Evolutionary conservation across 2,888 invertebrate genomes (phyloP), one percentile per base, ranked within the genome.

Genomic region (Plagiodera versicolora): DNA sequence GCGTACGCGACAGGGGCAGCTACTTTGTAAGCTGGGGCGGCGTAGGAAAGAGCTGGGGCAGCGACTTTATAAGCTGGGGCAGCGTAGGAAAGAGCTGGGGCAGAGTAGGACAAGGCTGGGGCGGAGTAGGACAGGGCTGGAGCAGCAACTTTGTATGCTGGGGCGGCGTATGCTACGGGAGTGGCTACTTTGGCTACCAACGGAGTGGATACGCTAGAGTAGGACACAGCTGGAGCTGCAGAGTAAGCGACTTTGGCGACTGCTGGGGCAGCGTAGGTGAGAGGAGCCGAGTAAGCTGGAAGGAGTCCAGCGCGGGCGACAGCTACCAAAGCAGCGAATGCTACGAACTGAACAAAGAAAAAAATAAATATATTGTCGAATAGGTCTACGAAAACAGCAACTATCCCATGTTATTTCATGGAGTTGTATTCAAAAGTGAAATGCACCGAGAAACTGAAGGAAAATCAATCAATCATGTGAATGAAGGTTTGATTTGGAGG

Each of bases 171-270:
- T 20, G 54, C 39, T 17, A 50, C 79, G 54, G 81, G 81, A 1
- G 72, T 66, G 24, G 71, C 71, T 17, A 54, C 61, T 11, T 54
- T 49, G 18, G 35, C 69, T 44, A 64, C 56, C 53, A 65, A 50
- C 56, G 64, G 64, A 54, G 76, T 77, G 60, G 81, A 82, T 6
- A 80, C 79, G 35, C 80, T 69, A 35, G 66, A 63, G 68, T 70
- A 70, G 48, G 70, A 71, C 16, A 70, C 66, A 18, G 69, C 68
- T 56, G 70, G 69, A 16, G 69, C 68, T 16, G 57, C 35, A 24
- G 67, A 57, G 58, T 71, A 64, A 28, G 71, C 68, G 44, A 66
- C 61, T 52, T 57, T 54, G 35, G 60, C 46, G 19, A 59, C 53
- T 20, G 63, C 53, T 18, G 65, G 71, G 16, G 63, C 58, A 51